Percentiles rank a stretch among this genome's conserved stretches.
phyloP scores from a whole-genome alignment of 2,113 vertebrate genomes.

The Nothobranchius kuhntae region DNA sequence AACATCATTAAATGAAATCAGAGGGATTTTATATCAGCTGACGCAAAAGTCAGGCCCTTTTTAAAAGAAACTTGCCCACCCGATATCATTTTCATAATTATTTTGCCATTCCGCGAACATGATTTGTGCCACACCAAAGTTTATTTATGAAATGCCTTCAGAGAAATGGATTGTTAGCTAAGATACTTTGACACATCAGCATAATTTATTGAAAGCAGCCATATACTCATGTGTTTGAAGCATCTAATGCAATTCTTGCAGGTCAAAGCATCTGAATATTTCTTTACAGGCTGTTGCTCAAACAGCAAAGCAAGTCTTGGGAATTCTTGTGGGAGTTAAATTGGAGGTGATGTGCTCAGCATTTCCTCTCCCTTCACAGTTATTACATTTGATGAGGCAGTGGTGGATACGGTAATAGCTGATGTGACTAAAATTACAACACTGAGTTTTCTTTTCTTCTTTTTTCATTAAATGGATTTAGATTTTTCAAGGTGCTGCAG shows the following conservation, averaged over 20 bases:
- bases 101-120: constrained; percentile 10
- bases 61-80: no score
- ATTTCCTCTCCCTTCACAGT: constrained; percentile 58
- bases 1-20: no score
- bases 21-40: no score
- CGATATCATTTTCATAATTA: constrained; percentile 24
- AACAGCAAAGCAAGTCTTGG: constrained; percentile 35
- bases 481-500: constrained; percentile 69
- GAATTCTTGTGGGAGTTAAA: constrained; percentile 56
- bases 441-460: constrained; percentile 55
- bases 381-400: constrained; percentile 65
- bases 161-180: constrained; percentile 23
- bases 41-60: no score
- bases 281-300: constrained; percentile 32
- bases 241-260: constrained; percentile 10
- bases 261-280: constrained; percentile 8
- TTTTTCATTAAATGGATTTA: constrained; percentile 69
- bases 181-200: constrained; percentile 8
- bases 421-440: constrained; percentile 65
- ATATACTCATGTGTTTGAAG: constrained; percentile 1
- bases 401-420: constrained; percentile 51
- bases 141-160: constrained; percentile 21
- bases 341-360: constrained; percentile 62
- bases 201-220: constrained; percentile 15
- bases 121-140: constrained; percentile 35